phyloP scores from a whole-genome alignment of 2,113 vertebrate genomes.

The Trichomycterus rosablanca region DNA sequence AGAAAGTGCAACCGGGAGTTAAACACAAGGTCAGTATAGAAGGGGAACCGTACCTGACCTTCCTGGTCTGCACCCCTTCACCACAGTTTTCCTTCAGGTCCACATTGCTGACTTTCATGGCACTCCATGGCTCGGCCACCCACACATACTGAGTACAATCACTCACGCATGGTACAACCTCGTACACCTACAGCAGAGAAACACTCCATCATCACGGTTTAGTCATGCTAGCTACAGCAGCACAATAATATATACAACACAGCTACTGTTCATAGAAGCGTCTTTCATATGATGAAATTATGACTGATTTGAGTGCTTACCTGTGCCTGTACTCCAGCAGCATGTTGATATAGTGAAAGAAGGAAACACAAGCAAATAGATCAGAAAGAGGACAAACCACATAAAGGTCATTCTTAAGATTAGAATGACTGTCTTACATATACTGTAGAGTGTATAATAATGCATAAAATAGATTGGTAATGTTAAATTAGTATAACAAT shows the following conservation, averaged over 20 bases:
- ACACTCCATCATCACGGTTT: neutral
- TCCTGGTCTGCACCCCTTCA: constrained; percentile 90
- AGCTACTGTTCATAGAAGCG: too few relatives aligned
- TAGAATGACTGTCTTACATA: too few relatives aligned
- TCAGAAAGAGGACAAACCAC: too few relatives aligned
- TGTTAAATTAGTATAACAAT: too few relatives aligned
- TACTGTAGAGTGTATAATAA: too few relatives aligned
- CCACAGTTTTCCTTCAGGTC: constrained; percentile 90
- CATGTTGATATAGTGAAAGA: constrained; percentile 4
- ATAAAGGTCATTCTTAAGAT: too few relatives aligned
- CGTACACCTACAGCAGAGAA: constrained; percentile 78
- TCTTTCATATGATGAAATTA: too few relatives aligned
- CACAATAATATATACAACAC: too few relatives aligned
- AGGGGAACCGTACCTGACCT: constrained; percentile 82
- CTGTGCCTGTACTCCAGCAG: constrained; percentile 64
- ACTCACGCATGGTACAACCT: constrained; percentile 92
- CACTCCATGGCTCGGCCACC: constrained; percentile 90
- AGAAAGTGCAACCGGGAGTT: too few relatives aligned
- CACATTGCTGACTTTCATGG: constrained; percentile 93
- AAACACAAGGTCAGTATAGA: too few relatives aligned
- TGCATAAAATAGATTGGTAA: too few relatives aligned
- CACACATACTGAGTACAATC: constrained; percentile 92
- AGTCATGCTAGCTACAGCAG: neutral
- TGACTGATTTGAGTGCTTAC: constrained; percentile 53
- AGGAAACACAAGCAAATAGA: neutral